A percentile compares a stretch with the other conserved stretches of the same genome.
Evolutionary conservation across 2,888 invertebrate species (phyloP).

Genomic region (Lordiphosa andalusiaca): DNA sequence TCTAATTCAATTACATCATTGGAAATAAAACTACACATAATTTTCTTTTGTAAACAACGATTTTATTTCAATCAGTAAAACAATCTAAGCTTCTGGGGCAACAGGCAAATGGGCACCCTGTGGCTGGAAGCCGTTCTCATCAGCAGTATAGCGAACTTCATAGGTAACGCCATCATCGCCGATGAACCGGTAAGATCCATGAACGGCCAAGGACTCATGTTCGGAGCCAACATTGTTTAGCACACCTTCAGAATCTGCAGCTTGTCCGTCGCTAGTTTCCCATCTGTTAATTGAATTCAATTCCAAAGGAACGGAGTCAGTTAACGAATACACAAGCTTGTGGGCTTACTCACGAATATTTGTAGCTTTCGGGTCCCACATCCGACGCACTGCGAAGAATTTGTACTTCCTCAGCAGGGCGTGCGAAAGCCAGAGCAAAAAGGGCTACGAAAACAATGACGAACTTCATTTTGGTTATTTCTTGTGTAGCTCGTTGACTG

Average conservation of each 20-base stretch:
- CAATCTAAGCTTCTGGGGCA: no score
- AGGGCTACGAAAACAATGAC: constrained; percentile 67
- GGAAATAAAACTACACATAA: no score
- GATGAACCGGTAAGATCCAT: constrained; percentile 77
- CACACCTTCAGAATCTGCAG: constrained; percentile 39
- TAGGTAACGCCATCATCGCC: constrained; percentile 83
- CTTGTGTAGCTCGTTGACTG: constrained; percentile 43
- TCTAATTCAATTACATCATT: no score
- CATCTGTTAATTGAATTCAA: constrained; percentile 36
- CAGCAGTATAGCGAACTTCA: constrained; percentile 76
- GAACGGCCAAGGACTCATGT: constrained; percentile 52
- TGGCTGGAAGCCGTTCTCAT: constrained; percentile 82
- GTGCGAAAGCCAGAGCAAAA: constrained; percentile 64
- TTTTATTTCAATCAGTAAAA: no score
- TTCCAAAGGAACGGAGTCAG: no score
- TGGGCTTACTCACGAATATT: constrained; percentile 82
- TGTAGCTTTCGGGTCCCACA: constrained; percentile 82
- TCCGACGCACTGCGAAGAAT: constrained; percentile 17
- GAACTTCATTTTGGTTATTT: constrained; percentile 61
- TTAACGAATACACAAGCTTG: no score
- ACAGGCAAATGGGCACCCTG: constrained; percentile 74
- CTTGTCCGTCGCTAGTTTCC: constrained; percentile 63
- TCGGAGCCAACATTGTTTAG: constrained; percentile 78
- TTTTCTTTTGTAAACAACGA: no score
- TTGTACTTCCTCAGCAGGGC: constrained; percentile 1